phyloP scores from a whole-genome alignment of 2,888 invertebrate species.

The Chymomyza procnemis region DNA sequence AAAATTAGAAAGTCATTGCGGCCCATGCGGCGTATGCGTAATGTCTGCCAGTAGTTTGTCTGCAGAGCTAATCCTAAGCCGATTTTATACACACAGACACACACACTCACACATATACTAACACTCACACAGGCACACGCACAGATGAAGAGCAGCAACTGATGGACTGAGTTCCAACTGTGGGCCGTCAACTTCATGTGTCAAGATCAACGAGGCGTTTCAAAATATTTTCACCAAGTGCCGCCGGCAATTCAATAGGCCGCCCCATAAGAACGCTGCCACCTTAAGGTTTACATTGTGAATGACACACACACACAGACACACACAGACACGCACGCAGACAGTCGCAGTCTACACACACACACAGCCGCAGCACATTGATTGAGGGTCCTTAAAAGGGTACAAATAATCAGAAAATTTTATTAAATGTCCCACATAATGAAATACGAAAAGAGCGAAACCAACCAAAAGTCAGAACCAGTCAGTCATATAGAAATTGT shows the following conservation, averaged over 20 bases:
- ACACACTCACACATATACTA: not conserved
- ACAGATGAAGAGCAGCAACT: not conserved
- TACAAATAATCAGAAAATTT: conserved; percentile 67
- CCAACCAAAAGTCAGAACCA: conserved; percentile 5
- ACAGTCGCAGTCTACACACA: not conserved
- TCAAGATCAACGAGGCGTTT: conserved; percentile 63
- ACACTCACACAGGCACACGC: not conserved
- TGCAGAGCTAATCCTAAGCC: conserved; percentile 14
- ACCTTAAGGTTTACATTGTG: conserved; percentile 50
- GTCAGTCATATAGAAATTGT: conserved; percentile 33
- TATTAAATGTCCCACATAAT: conserved; percentile 70
- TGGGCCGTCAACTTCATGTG: conserved; percentile 25
- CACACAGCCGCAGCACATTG: conserved; percentile 39
- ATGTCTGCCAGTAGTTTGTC: not conserved
- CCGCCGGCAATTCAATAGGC: conserved; percentile 34
- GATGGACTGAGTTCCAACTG: not conserved
- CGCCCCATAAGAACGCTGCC: conserved; percentile 29
- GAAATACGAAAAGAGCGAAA: conserved; percentile 37
- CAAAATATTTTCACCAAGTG: conserved; percentile 59
- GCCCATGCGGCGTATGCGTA: conserved; percentile 11
- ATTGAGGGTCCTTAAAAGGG: conserved; percentile 76
- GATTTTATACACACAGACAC: not conserved
- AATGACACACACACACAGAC: conserved; percentile 1
- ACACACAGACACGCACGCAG: not conserved
- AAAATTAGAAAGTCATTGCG: conserved; percentile 44